Conservation (phyloP, 2,113 vertebrate species). For the Oryzias melastigma region DNA sequence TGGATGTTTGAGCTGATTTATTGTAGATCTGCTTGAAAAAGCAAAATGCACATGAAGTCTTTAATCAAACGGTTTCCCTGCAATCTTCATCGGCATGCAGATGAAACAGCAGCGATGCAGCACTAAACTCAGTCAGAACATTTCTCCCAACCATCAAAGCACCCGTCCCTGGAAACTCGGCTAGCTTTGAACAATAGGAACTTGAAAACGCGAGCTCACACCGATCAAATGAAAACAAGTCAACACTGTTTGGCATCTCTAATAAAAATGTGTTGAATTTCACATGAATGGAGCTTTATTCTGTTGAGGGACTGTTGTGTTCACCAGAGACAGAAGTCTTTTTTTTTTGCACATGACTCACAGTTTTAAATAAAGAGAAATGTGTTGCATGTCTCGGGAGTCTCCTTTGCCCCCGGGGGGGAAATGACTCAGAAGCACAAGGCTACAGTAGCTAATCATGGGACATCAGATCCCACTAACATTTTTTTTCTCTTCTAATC, state of each 20-base stretch:
- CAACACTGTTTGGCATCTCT: neutral
- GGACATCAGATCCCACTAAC: constrained; percentile 45
- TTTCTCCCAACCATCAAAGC: neutral
- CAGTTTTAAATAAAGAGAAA: constrained; percentile 53
- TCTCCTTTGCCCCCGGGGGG: constrained; percentile 46
- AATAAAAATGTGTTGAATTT: constrained; percentile 7
- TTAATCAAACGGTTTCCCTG: constrained; percentile 36
- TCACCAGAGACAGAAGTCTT: constrained; percentile 8
- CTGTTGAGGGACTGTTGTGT: neutral
- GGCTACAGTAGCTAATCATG: constrained; percentile 54
- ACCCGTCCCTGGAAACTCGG: neutral
- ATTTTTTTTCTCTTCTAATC: constrained; percentile 32
- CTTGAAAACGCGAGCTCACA: neutral
- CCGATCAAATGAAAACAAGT: neutral
- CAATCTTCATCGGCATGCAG: constrained; percentile 59
- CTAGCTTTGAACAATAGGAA: neutral
- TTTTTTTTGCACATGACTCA: constrained; percentile 63
- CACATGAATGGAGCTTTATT: neutral
- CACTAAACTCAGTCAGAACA: neutral
- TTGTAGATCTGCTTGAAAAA: constrained; percentile 41
- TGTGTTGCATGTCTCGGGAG: constrained; percentile 35
- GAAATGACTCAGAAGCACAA: constrained; percentile 65
- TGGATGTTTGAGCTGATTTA: constrained; percentile 47
- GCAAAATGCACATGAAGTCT: constrained; percentile 22
- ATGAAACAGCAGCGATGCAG: constrained; percentile 36